Base-by-base conservation (phyloP, 1,140 invertebrate species). In the Saxidomus purpurata region DNA sequence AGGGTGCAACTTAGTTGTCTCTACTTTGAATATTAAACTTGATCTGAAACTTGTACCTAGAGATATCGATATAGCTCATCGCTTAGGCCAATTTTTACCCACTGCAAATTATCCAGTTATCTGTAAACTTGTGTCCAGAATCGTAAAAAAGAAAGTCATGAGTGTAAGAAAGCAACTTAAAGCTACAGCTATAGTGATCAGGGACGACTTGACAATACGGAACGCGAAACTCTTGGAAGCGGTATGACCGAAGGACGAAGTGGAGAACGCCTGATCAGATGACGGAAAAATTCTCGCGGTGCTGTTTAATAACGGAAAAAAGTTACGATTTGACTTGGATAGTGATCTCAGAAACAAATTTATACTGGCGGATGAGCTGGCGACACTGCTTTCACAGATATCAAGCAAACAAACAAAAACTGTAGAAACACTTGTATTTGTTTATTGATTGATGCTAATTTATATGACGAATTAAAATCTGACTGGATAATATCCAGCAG, bases 231-330 rank as follows among this genome's bases (percentile, higher is more conserved):
- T 81, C 22, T 52, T 81, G 0, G 49, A 55, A 31, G 31, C 0
- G 19, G 55, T 61, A 9, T 61, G 25, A n/a, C 4, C 25, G 13
- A 36, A 31, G 0, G 55, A 49, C 6, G 28, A 19, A 4, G 79
- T 81, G 15, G 28, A 59, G 31, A 59, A 31, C 17, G 47, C 79
- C 1, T 81, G 79, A 52, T 81, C 79, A 1, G 49, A 36, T 28
- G 79, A 81, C 11, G 79, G 79, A n/a, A 81, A 81, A 59, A 81
- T 81, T 11, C 22, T 79, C 4, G 74, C 36, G 11, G 76, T 22
- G 11, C 28, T 69, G 3, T 19, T 19, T n/a, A 19, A 11, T 4
- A 55, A 55, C 52, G 52, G 52, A n/a, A 55, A 55, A 19, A 55
- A 55, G 19, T 3, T 55, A 4, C 52, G 52, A 3, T 55, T 55